phyloP scores from a whole-genome alignment of 1,140 invertebrate genomes.

The Oedothorax gibbosus region DNA sequence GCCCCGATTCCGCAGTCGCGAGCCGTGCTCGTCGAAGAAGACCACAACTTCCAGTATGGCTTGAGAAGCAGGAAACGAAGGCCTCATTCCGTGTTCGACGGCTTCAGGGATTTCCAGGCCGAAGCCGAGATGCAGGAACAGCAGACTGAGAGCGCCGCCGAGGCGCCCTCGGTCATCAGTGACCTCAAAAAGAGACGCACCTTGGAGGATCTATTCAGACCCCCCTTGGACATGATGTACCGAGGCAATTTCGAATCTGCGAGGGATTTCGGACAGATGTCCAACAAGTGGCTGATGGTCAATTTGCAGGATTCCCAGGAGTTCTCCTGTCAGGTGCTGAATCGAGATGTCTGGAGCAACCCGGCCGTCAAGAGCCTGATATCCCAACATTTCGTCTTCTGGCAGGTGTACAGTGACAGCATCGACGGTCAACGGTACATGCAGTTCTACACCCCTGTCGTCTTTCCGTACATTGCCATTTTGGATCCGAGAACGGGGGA shows the following conservation, averaged over 20 bases:
- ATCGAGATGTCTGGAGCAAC: conserved; percentile 83
- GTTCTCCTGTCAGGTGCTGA: conserved; percentile 80
- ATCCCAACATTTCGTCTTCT: conserved; percentile 80
- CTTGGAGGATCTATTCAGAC: conserved; percentile 81
- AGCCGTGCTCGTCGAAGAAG: conserved; percentile 74
- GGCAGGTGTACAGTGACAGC: conserved; percentile 81
- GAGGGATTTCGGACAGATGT: conserved; percentile 73
- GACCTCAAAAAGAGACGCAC: conserved; percentile 70
- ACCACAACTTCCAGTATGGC: conserved; percentile 58
- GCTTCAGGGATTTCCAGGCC: conserved; percentile 76
- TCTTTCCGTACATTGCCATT: conserved; percentile 80
- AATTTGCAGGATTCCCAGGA: conserved; percentile 83
- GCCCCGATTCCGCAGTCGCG: conserved; percentile 77
- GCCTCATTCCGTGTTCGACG: conserved; percentile 75
- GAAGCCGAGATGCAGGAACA: conserved; percentile 72
- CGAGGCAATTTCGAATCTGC: conserved; percentile 77
- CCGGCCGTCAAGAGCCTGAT: conserved; percentile 76
- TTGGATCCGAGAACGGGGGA: conserved; percentile 82
- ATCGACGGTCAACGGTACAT: conserved; percentile 78
- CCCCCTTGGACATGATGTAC: conserved; percentile 79
- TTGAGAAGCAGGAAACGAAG: conserved; percentile 66
- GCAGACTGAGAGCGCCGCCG: neutral
- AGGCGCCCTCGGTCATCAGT: neutral
- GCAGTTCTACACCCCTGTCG: conserved; percentile 77
- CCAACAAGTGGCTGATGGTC: conserved; percentile 81